Conservation (phyloP, 2,797 vertebrate species). For the Oophaga sylvatica region DNA sequence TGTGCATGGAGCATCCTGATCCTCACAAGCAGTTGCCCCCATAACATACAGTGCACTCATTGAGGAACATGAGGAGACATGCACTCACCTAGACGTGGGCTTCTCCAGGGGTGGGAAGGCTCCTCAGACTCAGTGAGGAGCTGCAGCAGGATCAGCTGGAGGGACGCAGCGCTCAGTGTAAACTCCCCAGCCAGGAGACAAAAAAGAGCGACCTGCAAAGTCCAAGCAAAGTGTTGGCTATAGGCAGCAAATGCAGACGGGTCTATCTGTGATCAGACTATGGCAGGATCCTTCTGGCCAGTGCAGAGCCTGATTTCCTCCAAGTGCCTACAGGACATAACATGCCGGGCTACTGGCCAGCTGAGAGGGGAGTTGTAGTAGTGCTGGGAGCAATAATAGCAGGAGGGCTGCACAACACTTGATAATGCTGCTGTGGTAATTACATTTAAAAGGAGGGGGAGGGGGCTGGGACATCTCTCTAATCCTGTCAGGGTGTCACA, state of each 20-base stretch:
- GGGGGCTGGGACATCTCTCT: constrained; percentile 50
- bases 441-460: constrained; percentile 68
- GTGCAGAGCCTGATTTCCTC: neutral
- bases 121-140: neutral
- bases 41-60: neutral
- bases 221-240: constrained; percentile 61
- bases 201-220: constrained; percentile 64
- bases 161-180: constrained; percentile 55
- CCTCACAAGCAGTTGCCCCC: no score
- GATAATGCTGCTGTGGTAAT: constrained; percentile 67
- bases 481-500: constrained; percentile 65
- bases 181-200: constrained; percentile 64
- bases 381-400: neutral
- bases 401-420: neutral
- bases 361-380: neutral
- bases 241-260: neutral
- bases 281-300: constrained; percentile 54
- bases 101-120: constrained; percentile 17
- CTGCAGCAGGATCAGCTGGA: constrained; percentile 5
- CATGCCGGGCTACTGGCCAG: neutral
- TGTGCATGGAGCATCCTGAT: constrained; percentile 27
- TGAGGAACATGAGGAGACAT: neutral
- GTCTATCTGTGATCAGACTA: neutral
- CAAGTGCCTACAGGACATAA: neutral
- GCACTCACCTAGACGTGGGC: constrained; percentile 39